Evolutionary conservation across 2,797 vertebrate species (phyloP).

Genomic region (Rhinatrema bivittatum): DNA sequence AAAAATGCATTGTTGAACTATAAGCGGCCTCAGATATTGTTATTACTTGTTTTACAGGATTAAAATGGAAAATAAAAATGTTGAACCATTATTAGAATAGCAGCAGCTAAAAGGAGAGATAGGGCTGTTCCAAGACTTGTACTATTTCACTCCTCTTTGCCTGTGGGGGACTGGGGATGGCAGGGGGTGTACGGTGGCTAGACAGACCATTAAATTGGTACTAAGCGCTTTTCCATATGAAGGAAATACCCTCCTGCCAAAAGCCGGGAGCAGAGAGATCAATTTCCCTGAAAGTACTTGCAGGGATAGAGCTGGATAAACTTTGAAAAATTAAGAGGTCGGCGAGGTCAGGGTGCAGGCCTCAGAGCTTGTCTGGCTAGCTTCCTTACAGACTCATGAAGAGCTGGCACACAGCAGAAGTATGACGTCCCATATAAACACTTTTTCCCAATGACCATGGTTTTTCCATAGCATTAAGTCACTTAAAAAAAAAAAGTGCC

Average conservation of each 20-base stretch:
- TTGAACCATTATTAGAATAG: slow-evolving; percentile 25
- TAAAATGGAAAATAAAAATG: not conserved
- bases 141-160: slow-evolving; percentile 38
- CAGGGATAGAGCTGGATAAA: slow-evolving; percentile 49
- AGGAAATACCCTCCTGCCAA: slow-evolving; percentile 54
- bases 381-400: slow-evolving; percentile 58
- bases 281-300: slow-evolving; percentile 43
- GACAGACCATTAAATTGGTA: slow-evolving; percentile 62
- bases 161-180: slow-evolving; percentile 23
- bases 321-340: slow-evolving; percentile 57
- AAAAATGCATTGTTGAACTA: not conserved
- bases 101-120: slow-evolving; percentile 18
- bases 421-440: slow-evolving; percentile 60
- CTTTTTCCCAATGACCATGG: slow-evolving; percentile 41
- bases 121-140: slow-evolving; percentile 23
- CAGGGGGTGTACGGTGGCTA: slow-evolving; percentile 47
- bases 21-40: slow-evolving; percentile 6
- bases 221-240: slow-evolving; percentile 68
- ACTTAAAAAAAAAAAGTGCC: slow-evolving; percentile 36
- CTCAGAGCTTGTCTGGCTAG: slow-evolving; percentile 56
- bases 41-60: no score
- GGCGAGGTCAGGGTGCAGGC: slow-evolving; percentile 53
- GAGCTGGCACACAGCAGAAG: slow-evolving; percentile 43
- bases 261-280: slow-evolving; percentile 45
- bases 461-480: slow-evolving; percentile 58